Percentiles rank a stretch among this genome's conserved stretches.
These are phyloP conservation scores for Euzophera pinguis DNA, from an alignment of 2,888 invertebrate species.

Conservation along the genomic window DNA sequence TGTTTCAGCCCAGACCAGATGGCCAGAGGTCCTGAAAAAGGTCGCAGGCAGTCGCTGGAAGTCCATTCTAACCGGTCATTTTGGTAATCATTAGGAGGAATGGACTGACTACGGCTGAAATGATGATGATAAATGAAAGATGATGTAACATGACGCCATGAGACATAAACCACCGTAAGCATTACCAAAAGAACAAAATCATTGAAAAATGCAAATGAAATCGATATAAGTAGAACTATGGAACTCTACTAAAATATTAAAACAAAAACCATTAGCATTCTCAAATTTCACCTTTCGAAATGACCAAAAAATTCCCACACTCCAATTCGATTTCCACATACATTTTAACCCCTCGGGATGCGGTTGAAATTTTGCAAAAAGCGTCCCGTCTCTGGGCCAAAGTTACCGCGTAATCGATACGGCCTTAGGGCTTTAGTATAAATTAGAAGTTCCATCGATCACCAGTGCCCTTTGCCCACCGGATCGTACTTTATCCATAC, in stretches of 20 bases:
- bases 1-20: too few species aligned
- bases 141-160: too few species aligned
- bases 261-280: background rate
- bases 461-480: constrained; percentile 74
- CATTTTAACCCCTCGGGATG: constrained; percentile 51
- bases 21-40: too few species aligned
- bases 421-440: constrained; percentile 77
- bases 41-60: too few species aligned
- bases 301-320: constrained; percentile 29
- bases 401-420: constrained; percentile 74
- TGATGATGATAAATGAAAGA: too few species aligned
- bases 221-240: background rate
- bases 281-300: constrained; percentile 1
- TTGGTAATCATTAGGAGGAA: too few species aligned
- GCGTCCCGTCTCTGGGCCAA: constrained; percentile 47
- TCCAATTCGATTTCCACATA: constrained; percentile 32
- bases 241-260: background rate
- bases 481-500: constrained; percentile 74
- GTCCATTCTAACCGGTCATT: too few species aligned
- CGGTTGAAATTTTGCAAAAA: constrained; percentile 63
- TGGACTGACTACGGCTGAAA: too few species aligned
- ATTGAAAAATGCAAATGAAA: background rate
- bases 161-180: too few species aligned
- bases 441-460: constrained; percentile 79
- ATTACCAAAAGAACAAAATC: background rate